phyloP scores from a whole-genome alignment of 2,797 vertebrate species.

The Ceryle rudis region DNA sequence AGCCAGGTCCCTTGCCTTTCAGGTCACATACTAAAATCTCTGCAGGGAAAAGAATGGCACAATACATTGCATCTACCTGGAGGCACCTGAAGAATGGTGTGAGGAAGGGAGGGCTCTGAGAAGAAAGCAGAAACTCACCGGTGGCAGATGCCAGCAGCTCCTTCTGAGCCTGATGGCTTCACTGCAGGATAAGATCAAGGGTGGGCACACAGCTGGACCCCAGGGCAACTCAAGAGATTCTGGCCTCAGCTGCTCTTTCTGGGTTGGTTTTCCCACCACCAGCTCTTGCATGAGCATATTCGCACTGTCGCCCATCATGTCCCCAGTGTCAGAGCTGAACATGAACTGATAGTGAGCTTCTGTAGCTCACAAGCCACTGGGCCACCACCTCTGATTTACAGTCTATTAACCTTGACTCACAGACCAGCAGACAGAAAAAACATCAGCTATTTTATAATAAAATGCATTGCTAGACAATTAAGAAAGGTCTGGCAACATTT shows the following conservation, averaged over 20 bases:
- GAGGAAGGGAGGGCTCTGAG: not conserved
- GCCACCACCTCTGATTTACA: not conserved
- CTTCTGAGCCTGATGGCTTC: not conserved
- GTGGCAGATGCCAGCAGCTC: not conserved
- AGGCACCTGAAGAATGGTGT: not conserved
- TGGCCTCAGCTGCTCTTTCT: not conserved
- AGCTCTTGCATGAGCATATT: not conserved
- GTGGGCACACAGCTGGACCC: not conserved
- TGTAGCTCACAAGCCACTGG: not conserved
- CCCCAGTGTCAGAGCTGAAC: not conserved
- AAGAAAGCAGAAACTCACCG: not conserved
- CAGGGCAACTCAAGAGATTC: not conserved
- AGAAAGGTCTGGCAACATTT: constrained; percentile 9
- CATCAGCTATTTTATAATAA: not conserved
- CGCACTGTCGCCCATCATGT: accelerated
- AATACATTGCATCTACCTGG: not conserved
- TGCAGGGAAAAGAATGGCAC: not conserved
- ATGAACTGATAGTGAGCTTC: not conserved
- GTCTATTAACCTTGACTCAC: not conserved
- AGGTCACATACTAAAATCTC: not conserved
- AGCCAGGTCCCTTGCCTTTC: not conserved
- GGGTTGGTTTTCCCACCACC: not conserved
- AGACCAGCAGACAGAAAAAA: not conserved
- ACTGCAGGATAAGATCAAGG: accelerated
- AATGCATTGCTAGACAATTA: constrained; percentile 16